Percentiles rank a stretch among this genome's conserved stretches.
These are phyloP conservation scores for Euleptes europaea DNA, from an alignment of 2,113 vertebrate species.

Conservation along the genomic window DNA sequence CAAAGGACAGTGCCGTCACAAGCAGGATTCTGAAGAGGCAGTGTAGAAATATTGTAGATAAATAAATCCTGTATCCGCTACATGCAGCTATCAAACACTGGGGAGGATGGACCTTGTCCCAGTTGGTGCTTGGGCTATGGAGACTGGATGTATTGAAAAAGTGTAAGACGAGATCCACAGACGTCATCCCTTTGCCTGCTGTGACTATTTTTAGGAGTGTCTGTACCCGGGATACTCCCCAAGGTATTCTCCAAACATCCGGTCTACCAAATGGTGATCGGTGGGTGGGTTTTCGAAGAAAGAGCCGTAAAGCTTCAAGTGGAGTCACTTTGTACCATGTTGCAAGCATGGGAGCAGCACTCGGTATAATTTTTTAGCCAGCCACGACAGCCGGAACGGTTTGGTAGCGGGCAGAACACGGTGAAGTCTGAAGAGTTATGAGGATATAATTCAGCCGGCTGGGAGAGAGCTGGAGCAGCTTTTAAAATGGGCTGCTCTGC, in stretches of 20 bases:
- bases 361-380: slow-evolving; percentile 26
- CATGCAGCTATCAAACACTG: too few relatives aligned
- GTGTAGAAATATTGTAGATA: too few relatives aligned
- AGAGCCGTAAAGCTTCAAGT: neutral
- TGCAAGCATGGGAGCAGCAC: neutral
- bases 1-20: too few relatives aligned
- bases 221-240: neutral
- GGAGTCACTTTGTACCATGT: neutral
- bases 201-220: too few relatives aligned
- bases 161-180: too few relatives aligned
- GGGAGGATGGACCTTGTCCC: too few relatives aligned
- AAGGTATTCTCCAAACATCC: neutral
- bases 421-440: neutral
- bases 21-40: too few relatives aligned
- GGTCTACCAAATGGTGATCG: neutral
- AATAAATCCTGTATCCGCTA: too few relatives aligned
- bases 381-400: neutral
- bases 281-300: neutral
- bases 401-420: slow-evolving; percentile 21
- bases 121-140: neutral
- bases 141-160: neutral
- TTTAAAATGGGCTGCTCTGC: neutral
- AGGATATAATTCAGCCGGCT: neutral
- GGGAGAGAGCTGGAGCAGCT: slow-evolving; percentile 12
- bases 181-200: too few relatives aligned